These are phyloP conservation scores for Yponomeuta malinellus DNA, from an alignment of 2,888 invertebrate genomes.

Conservation along the genomic window DNA sequence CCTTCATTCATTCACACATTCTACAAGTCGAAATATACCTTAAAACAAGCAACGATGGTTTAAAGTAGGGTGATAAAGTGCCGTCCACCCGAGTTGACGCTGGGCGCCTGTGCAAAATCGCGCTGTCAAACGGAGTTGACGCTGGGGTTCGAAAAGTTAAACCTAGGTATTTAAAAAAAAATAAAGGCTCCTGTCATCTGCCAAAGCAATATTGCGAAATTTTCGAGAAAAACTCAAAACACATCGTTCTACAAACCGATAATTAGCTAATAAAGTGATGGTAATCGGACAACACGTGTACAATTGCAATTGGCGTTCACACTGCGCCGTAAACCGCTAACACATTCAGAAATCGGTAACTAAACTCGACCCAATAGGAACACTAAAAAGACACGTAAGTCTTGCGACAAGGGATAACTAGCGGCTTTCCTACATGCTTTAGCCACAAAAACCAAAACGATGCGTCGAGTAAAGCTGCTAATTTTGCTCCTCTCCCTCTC, in stretches of 20 bases:
- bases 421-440: neutral
- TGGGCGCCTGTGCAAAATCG: no score
- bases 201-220: neutral
- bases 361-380: neutral
- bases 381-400: conserved; percentile 55
- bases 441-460: conserved; percentile 25
- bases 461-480: conserved; percentile 43
- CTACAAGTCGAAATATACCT: no score
- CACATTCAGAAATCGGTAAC: neutral
- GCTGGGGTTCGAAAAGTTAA: no score
- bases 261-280: neutral
- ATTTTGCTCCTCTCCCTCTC: conserved; percentile 45
- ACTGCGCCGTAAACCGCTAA: neutral
- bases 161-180: no score
- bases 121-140: no score
- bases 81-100: no score
- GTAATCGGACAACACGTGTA: neutral
- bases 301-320: neutral
- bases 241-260: neutral
- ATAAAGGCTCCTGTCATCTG: neutral
- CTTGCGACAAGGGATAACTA: conserved; percentile 20
- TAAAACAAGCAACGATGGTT: no score
- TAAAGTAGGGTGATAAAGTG: no score
- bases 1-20: no score
- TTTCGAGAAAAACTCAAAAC: neutral